A percentile compares a stretch with the other conserved stretches of the same genome.
Evolutionary conservation across 2,797 vertebrate genomes (phyloP).

Genomic region (Chiroxiphia lanceolata): DNA sequence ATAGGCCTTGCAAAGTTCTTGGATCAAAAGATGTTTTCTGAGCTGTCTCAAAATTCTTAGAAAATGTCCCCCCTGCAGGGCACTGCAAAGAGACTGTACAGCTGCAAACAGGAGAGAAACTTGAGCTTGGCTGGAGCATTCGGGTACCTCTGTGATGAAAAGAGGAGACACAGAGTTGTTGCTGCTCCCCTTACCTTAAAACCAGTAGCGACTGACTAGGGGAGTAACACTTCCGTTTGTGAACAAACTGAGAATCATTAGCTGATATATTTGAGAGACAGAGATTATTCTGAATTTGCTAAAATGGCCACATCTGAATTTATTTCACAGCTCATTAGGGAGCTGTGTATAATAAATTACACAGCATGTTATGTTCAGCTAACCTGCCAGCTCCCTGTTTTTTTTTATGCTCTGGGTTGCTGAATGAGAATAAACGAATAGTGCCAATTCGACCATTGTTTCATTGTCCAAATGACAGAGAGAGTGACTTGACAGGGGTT

Average conservation of each 20-base stretch:
- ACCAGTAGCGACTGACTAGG: neutral
- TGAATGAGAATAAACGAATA: neutral
- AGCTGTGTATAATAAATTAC: slow-evolving; percentile 57
- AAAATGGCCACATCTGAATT: slow-evolving; percentile 60
- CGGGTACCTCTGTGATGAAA: neutral
- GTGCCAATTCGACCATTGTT: neutral
- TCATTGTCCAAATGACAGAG: neutral
- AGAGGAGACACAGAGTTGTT: neutral
- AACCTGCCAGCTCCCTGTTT: slow-evolving; percentile 26
- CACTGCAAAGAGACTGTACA: neutral
- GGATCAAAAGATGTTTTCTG: neutral
- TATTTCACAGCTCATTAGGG: slow-evolving; percentile 70
- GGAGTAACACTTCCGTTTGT: neutral
- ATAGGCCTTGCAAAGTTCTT: neutral
- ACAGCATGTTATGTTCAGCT: slow-evolving; percentile 41
- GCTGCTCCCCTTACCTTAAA: neutral
- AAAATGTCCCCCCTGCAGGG: neutral
- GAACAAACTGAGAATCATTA: slow-evolving; percentile 11
- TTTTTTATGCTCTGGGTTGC: slow-evolving; percentile 25
- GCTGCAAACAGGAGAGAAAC: neutral
- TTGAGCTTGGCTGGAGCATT: accelerated
- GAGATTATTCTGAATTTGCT: slow-evolving; percentile 42
- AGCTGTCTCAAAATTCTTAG: neutral
- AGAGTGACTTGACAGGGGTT: neutral
- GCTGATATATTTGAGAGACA: neutral